Conservation (phyloP, 92 coral and sea anemone species). For the Montipora capitata region DNA sequence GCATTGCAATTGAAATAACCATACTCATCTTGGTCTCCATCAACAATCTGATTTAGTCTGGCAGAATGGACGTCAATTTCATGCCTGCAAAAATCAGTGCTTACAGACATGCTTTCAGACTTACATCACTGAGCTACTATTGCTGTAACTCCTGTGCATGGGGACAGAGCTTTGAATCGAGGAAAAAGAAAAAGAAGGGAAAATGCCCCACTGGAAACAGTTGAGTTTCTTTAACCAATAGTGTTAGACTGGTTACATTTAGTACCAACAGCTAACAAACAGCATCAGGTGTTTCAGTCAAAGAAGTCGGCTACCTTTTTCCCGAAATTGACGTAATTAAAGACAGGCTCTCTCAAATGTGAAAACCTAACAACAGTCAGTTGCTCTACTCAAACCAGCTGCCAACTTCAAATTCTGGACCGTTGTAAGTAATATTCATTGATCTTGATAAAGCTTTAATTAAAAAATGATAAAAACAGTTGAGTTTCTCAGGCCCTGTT, state of each 20-base stretch:
- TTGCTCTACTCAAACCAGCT: background rate
- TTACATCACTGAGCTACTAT: background rate
- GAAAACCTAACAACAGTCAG: background rate
- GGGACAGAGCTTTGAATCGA: background rate
- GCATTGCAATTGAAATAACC: slow-evolving; percentile 58
- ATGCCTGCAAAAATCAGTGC: slow-evolving; percentile 40
- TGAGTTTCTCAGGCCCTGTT: background rate
- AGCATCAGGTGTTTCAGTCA: slow-evolving; percentile 8
- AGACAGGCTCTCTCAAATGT: background rate
- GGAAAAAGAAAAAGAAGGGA: background rate
- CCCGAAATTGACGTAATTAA: background rate
- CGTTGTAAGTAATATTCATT: background rate
- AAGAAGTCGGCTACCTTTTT: background rate
- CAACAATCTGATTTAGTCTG: slow-evolving; percentile 24
- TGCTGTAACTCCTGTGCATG: background rate
- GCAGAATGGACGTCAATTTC: slow-evolving; percentile 62
- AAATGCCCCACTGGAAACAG: background rate
- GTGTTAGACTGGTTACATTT: background rate
- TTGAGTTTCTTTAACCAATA: background rate
- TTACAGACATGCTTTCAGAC: background rate
- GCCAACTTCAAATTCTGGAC: background rate
- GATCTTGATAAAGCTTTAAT: background rate
- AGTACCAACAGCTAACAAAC: background rate
- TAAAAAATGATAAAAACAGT: background rate
- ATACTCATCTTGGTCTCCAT: slow-evolving; percentile 61